These are phyloP conservation scores for Panthera leo DNA, from an alignment of 2,113 vertebrate genomes.

Conservation along the genomic window DNA sequence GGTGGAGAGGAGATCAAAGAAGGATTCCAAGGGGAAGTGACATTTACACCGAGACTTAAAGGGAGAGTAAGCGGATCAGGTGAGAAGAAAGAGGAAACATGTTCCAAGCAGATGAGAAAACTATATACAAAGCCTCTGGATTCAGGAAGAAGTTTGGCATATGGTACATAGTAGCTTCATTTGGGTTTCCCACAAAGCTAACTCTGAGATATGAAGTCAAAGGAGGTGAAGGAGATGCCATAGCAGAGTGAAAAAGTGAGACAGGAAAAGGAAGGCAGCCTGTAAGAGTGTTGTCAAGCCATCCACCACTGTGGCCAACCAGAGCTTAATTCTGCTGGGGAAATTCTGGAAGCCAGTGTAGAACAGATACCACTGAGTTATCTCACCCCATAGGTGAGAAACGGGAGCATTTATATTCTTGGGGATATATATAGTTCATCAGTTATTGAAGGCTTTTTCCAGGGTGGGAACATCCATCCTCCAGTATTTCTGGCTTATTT, in stretches of 20 bases:
- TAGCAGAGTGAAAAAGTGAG: background rate
- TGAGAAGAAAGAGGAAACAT: background rate
- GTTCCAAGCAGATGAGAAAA: background rate
- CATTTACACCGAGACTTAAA: background rate
- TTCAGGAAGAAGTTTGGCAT: background rate
- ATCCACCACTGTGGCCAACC: background rate
- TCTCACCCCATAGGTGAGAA: background rate
- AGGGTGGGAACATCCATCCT: background rate
- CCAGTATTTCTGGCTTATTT: background rate
- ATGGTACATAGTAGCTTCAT: background rate
- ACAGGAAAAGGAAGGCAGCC: background rate
- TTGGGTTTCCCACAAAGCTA: background rate
- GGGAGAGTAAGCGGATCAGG: background rate
- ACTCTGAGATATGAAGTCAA: background rate
- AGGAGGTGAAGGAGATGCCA: background rate
- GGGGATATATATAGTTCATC: accelerated
- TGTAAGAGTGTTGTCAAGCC: background rate
- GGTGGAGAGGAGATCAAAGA: background rate
- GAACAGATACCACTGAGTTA: background rate
- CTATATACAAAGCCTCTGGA: background rate
- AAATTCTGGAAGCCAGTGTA: background rate
- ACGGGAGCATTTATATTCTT: background rate
- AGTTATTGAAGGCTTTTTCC: background rate
- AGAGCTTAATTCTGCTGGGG: background rate
- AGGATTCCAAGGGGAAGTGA: background rate